Evolutionary conservation across 2,888 invertebrate genomes (phyloP), one percentile per base, ranked within the genome.

Genomic region (Aradus depressus): DNA sequence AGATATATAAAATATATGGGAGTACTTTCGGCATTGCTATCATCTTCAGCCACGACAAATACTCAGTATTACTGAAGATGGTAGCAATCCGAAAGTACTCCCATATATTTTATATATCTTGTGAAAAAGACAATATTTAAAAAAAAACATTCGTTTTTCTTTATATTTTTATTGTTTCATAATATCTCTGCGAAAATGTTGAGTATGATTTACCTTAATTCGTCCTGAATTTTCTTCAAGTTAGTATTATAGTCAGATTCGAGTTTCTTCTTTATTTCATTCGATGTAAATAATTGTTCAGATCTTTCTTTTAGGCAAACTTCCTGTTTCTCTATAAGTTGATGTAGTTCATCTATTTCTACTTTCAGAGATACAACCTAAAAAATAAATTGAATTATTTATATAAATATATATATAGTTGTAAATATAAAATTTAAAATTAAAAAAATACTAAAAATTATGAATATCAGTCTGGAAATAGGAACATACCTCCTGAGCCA

Each of bases 251-350:
- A 38, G 4, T 26, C 37, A 37, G 23, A 22, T 19, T 48, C 39
- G 10, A 48, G 28, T 12, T 48, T 34, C 18, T 37, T 38, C 26
- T 38, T 48, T 16, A 48, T 25, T 10, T 6, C 37, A 16, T 35
- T 25, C 31, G 12, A 4, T 31, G 23, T 4, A 28, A 32, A 16
- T 32, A 21, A 23, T 19, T 44, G 22, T 31, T 48, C 48, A 28
- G 22, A 35, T 35, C 35, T 44, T 34, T 31, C 44, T 44, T 31
- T 34, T 4, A 44, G 10, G 16, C 28, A 23, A 10, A 25, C 2
- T 35, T 44, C 35, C 6, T 35, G 25, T 16, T 22, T 22, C 32
- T 19, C 21, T 34, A 44, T 31, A 16, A 12, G 28, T 19, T 44
- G 32, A 31, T 16, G 10, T 14, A 31, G 35, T 12, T 44, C 44